Evolutionary conservation across 2,797 vertebrate genomes (phyloP).

Genomic region (Poeciliopsis turneri): DNA sequence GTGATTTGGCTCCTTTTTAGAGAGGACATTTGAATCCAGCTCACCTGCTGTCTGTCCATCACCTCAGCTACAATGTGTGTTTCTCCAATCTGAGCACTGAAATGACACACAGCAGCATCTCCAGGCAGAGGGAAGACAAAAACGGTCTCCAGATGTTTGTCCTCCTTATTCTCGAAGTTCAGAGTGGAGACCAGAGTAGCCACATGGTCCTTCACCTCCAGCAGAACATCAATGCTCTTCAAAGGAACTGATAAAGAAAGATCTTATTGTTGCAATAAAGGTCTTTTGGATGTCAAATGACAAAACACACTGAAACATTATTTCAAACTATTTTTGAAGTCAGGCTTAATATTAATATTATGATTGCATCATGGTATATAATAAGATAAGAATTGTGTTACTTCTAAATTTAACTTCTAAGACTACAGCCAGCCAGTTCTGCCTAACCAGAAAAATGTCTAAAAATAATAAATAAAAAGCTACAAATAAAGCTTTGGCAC

Average conservation of each 20-base stretch:
- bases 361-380: background rate
- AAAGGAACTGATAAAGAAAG: conserved; percentile 79
- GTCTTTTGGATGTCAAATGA: background rate
- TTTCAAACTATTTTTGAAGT: background rate
- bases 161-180: conserved; percentile 83
- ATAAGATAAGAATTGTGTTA: background rate
- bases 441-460: background rate
- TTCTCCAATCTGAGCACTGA: conserved; percentile 79
- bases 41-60: conserved; percentile 79
- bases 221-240: conserved; percentile 80
- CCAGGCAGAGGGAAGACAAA: conserved; percentile 87
- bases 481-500: background rate
- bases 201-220: conserved; percentile 83
- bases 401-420: background rate
- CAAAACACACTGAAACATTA: background rate
- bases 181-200: conserved; percentile 82
- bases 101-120: conserved; percentile 85
- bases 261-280: background rate
- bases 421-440: background rate
- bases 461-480: background rate
- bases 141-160: conserved; percentile 78
- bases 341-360: background rate
- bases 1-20: background rate
- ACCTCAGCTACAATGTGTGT: conserved; percentile 82
- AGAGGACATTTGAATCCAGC: background rate